Conservation (phyloP, 1,140 invertebrate species). For the Thaumetopoea pityocampa region DNA sequence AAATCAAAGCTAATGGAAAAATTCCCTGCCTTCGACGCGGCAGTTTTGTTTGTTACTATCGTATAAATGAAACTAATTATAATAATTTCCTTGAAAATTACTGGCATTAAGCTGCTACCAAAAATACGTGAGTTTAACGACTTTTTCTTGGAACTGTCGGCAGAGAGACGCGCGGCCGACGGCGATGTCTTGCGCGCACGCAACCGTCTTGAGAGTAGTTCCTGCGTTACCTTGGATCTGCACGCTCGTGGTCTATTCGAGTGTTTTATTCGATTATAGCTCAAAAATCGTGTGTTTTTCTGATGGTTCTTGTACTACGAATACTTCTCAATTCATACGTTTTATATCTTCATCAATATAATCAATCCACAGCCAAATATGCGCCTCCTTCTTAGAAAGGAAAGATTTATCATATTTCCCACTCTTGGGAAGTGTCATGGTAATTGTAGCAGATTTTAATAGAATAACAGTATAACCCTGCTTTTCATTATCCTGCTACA, state of each 20-base stretch:
- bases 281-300: no score
- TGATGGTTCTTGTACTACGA: no score
- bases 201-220: constrained; percentile 42
- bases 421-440: no score
- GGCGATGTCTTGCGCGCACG: constrained; percentile 45
- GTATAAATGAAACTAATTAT: constrained; percentile 73
- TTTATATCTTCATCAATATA: no score
- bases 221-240: constrained; percentile 47
- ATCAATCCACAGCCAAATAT: no score
- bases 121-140: constrained; percentile 75
- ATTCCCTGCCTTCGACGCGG: constrained; percentile 28
- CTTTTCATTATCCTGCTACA: no score
- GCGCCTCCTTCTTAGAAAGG: no score
- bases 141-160: constrained; percentile 64
- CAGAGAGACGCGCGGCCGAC: constrained; percentile 28
- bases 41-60: constrained; percentile 70
- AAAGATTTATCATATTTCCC: no score
- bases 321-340: no score
- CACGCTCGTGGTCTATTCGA: constrained; percentile 9
- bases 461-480: no score
- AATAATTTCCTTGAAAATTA: constrained; percentile 72
- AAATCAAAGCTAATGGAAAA: constrained; percentile 18
- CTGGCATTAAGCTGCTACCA: constrained; percentile 74
- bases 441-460: no score
- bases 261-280: constrained; percentile 2